phyloP scores from a whole-genome alignment of 30 jellyfish, hydroid and myxozoan genomes.

The Aurelia aurita complex sp. Pacific region DNA sequence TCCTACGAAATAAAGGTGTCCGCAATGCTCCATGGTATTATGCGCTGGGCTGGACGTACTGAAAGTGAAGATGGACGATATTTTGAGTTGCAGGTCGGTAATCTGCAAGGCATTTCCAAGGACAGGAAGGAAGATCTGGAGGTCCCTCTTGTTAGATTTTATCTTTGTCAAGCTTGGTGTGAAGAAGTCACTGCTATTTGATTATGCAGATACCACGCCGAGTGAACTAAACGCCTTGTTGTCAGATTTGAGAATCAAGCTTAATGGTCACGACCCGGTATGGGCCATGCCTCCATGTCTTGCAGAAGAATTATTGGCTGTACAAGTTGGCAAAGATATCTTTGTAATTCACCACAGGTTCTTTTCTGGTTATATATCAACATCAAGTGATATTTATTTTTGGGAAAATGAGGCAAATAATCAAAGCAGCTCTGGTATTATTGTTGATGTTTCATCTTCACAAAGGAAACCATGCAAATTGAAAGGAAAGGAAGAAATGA shows the following conservation, averaged over 20 bases:
- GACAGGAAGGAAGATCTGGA: slow-evolving; percentile 32
- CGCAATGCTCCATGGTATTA: too few species aligned
- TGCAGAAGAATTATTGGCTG: not conserved
- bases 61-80: not conserved
- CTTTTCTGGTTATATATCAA: not conserved
- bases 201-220: slow-evolving; percentile 18
- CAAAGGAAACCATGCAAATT: not conserved
- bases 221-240: not conserved
- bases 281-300: not conserved
- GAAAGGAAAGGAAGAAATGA: not conserved
- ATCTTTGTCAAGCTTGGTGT: slow-evolving; percentile 23
- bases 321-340: slow-evolving; percentile 10
- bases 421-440: not conserved
- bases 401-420: not conserved
- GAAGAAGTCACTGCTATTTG: slow-evolving; percentile 20
- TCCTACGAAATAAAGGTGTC: too few species aligned
- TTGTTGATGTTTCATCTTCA: slow-evolving; percentile 15
- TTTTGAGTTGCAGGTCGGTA: not conserved
- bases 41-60: too few species aligned
- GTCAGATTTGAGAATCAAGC: not conserved
- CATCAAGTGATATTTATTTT: not conserved
- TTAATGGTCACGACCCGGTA: not conserved
- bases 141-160: slow-evolving; percentile 10
- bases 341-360: not conserved
- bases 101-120: slow-evolving; percentile 7